These are phyloP conservation scores for Odontamblyopus rebecca DNA, from an alignment of 2,797 vertebrate genomes.

Conservation along the genomic window DNA sequence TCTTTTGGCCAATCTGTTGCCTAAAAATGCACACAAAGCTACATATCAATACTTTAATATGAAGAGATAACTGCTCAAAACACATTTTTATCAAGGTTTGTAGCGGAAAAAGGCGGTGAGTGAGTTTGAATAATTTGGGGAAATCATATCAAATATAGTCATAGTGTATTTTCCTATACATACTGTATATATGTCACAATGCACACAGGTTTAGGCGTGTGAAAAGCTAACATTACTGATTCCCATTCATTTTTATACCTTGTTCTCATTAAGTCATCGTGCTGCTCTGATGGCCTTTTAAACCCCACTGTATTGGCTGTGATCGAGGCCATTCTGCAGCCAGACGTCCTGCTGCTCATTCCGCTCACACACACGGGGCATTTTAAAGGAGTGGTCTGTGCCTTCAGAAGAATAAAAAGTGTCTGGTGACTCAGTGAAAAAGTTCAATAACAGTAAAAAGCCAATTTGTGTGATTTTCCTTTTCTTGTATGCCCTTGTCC, in stretches of 20 bases:
- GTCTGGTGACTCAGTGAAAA: slow-evolving; percentile 43
- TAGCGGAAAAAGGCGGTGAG: too few species aligned
- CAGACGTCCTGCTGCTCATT: slow-evolving; percentile 55
- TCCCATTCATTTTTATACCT: neutral
- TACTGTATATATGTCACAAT: neutral
- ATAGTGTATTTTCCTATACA: neutral
- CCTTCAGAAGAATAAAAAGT: slow-evolving; percentile 53
- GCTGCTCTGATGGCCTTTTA: slow-evolving; percentile 61
- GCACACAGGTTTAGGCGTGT: neutral
- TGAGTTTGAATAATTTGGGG: too few species aligned
- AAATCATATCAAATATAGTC: too few species aligned
- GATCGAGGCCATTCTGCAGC: slow-evolving; percentile 75
- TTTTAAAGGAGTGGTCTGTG: slow-evolving; percentile 70
- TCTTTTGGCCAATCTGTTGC: too few species aligned
- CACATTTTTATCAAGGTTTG: too few species aligned
- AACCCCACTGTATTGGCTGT: slow-evolving; percentile 72
- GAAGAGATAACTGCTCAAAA: too few species aligned
- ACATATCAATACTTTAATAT: too few species aligned
- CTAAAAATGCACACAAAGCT: too few species aligned
- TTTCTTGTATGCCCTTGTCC: slow-evolving; percentile 41
- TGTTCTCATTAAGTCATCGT: slow-evolving; percentile 29
- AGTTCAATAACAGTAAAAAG: slow-evolving; percentile 48
- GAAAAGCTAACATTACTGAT: neutral
- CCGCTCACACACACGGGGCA: slow-evolving; percentile 60
- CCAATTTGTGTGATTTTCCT: slow-evolving; percentile 37